Percentiles rank a stretch among this genome's conserved stretches.
Conservation (phyloP, 2,888 invertebrate genomes). For the Acleris literana region DNA sequence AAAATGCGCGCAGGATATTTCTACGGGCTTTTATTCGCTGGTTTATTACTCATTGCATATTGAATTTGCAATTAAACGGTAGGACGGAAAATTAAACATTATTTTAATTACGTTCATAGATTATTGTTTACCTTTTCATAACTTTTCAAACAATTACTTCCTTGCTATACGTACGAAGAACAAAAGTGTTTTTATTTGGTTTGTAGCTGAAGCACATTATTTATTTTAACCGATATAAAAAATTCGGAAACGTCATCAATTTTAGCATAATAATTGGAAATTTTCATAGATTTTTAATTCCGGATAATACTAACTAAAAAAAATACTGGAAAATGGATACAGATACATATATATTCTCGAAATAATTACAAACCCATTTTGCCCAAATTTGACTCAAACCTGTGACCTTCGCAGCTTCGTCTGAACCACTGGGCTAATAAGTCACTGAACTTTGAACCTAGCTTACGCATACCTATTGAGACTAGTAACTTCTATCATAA, state of each 20-base stretch:
- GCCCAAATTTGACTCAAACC: not conserved
- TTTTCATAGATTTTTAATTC: too few relatives aligned
- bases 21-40: slow-evolving; percentile 23
- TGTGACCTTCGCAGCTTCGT: not conserved
- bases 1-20: slow-evolving; percentile 58
- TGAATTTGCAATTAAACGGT: slow-evolving; percentile 32
- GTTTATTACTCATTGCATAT: slow-evolving; percentile 32
- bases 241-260: too few relatives aligned
- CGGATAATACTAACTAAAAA: too few relatives aligned
- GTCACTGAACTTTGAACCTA: slow-evolving; percentile 14
- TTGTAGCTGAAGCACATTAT: too few relatives aligned
- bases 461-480: not conserved
- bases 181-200: too few relatives aligned
- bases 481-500: not conserved
- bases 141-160: not conserved
- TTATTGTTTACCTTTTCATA: not conserved
- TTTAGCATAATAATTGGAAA: too few relatives aligned
- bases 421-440: slow-evolving; percentile 5
- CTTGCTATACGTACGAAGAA: too few relatives aligned
- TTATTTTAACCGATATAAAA: too few relatives aligned
- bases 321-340: too few relatives aligned
- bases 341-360: too few relatives aligned
- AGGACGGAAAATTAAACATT: slow-evolving; percentile 1
- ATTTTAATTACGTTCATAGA: not conserved
- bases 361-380: not conserved